These are phyloP conservation scores for Parazoanthus swiftii DNA, from an alignment of 92 coral and sea anemone species.

Conservation along the genomic window DNA sequence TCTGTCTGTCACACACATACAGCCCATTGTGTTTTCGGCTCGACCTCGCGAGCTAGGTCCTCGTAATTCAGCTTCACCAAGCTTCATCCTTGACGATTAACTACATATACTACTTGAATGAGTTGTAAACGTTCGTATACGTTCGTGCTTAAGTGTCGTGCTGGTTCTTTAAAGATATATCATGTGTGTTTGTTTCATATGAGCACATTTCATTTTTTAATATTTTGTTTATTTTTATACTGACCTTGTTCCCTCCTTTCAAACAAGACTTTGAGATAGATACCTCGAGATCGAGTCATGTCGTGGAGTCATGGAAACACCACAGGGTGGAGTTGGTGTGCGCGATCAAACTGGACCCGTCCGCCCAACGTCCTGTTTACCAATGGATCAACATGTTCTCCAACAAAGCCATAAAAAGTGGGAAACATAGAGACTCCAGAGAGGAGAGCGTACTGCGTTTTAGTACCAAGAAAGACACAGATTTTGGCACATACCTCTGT, in stretches of 20 bases:
- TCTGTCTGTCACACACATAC: no score
- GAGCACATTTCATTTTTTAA: not conserved
- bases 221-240: no score
- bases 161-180: not conserved
- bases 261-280: conserved; percentile 31
- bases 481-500: conserved; percentile 31
- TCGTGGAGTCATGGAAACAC: conserved; percentile 38
- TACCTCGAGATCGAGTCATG: not conserved
- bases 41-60: no score
- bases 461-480: conserved; percentile 22
- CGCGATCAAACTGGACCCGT: conserved; percentile 26
- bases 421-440: conserved; percentile 24
- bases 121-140: no score
- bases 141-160: no score
- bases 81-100: no score
- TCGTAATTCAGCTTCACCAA: no score
- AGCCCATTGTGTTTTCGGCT: no score
- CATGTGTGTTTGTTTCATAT: not conserved
- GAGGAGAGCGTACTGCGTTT: conserved; percentile 26
- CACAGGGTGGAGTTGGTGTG: conserved; percentile 34
- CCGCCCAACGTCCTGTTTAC: conserved; percentile 16
- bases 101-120: no score
- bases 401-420: conserved; percentile 27
- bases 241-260: not conserved
- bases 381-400: conserved; percentile 19